A percentile compares a stretch with the other conserved stretches of the same genome.
These are phyloP conservation scores for Geotria australis DNA, from an alignment of 2,797 vertebrate species.

Conservation along the genomic window DNA sequence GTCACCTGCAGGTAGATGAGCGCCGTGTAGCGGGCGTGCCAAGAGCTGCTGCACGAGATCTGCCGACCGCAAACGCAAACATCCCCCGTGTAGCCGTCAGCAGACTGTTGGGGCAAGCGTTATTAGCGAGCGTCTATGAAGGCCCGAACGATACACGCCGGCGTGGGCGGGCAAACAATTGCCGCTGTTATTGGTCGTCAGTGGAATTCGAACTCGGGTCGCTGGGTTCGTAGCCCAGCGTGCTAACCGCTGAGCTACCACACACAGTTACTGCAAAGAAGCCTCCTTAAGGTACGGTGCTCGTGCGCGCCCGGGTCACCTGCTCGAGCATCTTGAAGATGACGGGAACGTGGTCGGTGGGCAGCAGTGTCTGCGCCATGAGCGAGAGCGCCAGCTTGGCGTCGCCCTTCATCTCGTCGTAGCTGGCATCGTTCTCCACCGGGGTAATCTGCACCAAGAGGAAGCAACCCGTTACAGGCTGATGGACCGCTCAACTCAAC, in stretches of 20 bases:
- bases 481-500: not conserved
- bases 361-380: constrained; percentile 89
- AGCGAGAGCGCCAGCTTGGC: constrained; percentile 76
- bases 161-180: no score
- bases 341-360: constrained; percentile 68
- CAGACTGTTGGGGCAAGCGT: no score
- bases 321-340: constrained; percentile 51
- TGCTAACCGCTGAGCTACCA: no score
- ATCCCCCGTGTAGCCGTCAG: not conserved
- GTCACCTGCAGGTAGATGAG: constrained; percentile 90
- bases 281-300: no score
- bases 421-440: constrained; percentile 81
- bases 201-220: no score
- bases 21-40: constrained; percentile 78
- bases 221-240: no score
- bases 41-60: constrained; percentile 75
- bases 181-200: no score
- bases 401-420: constrained; percentile 86
- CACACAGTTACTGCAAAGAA: no score
- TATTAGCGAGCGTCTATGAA: no score
- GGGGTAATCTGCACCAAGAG: constrained; percentile 42
- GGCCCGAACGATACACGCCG: no score
- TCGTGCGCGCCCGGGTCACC: constrained; percentile 11
- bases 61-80: constrained; percentile 9
- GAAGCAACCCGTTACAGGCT: no score